Percentiles rank a stretch among this genome's conserved stretches.
Conservation (phyloP, 2,797 vertebrate genomes). For the Manis crassicaudata region DNA sequence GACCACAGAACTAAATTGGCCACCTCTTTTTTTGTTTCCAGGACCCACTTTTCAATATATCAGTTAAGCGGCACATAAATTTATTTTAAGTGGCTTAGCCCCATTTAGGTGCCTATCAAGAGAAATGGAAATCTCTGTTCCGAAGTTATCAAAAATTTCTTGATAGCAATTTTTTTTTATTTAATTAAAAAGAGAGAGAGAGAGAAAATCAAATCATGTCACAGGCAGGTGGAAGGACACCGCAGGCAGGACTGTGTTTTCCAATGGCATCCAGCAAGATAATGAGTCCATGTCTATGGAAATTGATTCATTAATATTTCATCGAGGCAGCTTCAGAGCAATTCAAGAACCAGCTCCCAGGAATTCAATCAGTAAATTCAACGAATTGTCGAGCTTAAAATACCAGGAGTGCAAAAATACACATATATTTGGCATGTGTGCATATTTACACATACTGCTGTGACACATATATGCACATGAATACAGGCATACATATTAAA, state of each 20-base stretch:
- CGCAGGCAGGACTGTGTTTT: conserved; percentile 82
- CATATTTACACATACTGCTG: conserved; percentile 68
- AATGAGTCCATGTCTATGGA: conserved; percentile 87
- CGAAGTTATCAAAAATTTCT: conserved; percentile 75
- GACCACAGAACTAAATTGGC: background rate
- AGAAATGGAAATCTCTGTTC: conserved; percentile 66
- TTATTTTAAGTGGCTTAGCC: conserved; percentile 59
- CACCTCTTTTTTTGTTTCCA: conserved; percentile 54
- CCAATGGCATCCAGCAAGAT: conserved; percentile 83
- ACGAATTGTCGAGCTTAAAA: conserved; percentile 83
- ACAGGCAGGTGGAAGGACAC: conserved; percentile 80
- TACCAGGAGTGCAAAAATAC: conserved; percentile 77
- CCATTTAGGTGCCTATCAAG: conserved; percentile 72
- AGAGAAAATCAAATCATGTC: conserved; percentile 78
- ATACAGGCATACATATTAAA: conserved; percentile 55
- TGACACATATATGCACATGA: conserved; percentile 36
- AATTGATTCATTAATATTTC: conserved; percentile 89
- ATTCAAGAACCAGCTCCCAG: conserved; percentile 83
- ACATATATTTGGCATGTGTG: conserved; percentile 63
- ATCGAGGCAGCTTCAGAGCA: conserved; percentile 83
- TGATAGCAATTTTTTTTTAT: conserved; percentile 73
- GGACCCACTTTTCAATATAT: conserved; percentile 49
- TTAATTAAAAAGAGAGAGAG: conserved; percentile 71
- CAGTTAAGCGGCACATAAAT: conserved; percentile 65
- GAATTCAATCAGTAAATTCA: conserved; percentile 86